Conservation (phyloP, 2,888 invertebrate species). For the Flexamia atlantica region DNA sequence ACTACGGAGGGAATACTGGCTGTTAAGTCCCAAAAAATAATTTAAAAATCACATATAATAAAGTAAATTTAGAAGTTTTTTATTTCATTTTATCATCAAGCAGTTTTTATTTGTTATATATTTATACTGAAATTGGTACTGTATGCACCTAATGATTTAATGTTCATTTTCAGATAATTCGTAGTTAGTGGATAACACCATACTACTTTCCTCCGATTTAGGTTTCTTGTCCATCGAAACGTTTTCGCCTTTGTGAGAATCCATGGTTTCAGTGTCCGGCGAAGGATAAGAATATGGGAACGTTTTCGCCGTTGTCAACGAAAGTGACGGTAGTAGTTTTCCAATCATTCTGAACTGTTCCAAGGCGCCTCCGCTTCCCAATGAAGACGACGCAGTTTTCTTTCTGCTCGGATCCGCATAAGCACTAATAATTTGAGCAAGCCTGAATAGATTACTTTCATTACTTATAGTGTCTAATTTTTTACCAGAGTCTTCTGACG, state of each 20-base stretch:
- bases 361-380: constrained; percentile 10
- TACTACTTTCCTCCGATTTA: constrained; percentile 12
- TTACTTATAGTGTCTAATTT: not conserved
- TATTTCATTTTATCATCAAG: too few relatives aligned
- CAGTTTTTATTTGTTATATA: too few relatives aligned
- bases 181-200: not conserved
- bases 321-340: constrained; percentile 3
- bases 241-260: not conserved
- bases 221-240: not conserved
- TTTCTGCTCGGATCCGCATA: not conserved
- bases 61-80: too few relatives aligned
- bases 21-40: too few relatives aligned
- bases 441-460: not conserved
- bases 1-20: too few relatives aligned
- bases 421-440: not conserved
- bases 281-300: not conserved
- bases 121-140: too few relatives aligned
- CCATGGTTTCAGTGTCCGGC: not conserved
- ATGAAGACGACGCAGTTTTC: not conserved
- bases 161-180: too few relatives aligned
- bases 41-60: too few relatives aligned
- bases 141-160: too few relatives aligned
- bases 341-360: constrained; percentile 15
- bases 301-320: not conserved
- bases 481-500: not conserved